These are phyloP conservation scores for Pollenia angustigena DNA, from an alignment of 2,888 invertebrate species.

Conservation along the genomic window DNA sequence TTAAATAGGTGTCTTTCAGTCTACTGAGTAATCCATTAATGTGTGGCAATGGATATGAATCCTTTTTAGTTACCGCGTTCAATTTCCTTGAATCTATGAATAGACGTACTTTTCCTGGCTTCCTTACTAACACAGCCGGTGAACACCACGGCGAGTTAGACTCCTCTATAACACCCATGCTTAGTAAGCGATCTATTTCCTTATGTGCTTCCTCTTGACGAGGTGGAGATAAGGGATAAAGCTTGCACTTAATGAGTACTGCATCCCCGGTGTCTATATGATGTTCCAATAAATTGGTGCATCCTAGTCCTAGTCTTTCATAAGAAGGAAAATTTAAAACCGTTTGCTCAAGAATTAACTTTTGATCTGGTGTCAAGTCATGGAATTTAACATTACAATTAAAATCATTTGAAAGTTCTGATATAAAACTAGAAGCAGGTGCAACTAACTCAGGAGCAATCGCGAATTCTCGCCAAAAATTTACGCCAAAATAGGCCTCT, in stretches of 20 bases:
- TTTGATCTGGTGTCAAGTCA: not conserved
- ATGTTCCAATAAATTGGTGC: no score
- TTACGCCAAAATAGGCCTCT: not conserved
- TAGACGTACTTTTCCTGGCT: slow-evolving; percentile 38
- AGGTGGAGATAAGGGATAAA: slow-evolving; percentile 61
- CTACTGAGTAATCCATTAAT: no score
- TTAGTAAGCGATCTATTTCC: slow-evolving; percentile 59
- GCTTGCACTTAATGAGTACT: slow-evolving; percentile 42
- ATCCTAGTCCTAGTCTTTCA: no score
- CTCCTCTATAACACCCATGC: slow-evolving; percentile 57
- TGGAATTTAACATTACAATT: no score
- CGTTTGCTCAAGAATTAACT: not conserved
- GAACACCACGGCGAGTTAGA: slow-evolving; percentile 53
- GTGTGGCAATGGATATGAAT: slow-evolving; percentile 5
- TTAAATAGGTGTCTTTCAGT: not conserved
- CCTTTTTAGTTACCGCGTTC: not conserved
- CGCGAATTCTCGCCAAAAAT: not conserved
- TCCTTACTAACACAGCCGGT: slow-evolving; percentile 36
- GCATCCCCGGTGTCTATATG: no score
- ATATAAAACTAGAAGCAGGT: not conserved
- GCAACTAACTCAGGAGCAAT: not conserved
- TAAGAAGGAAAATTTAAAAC: not conserved
- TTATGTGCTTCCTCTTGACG: slow-evolving; percentile 47
- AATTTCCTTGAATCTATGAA: not conserved
- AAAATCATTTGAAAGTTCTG: no score